Evolutionary conservation across 1,140 invertebrate species (phyloP).

Genomic region (Solen grandis): DNA sequence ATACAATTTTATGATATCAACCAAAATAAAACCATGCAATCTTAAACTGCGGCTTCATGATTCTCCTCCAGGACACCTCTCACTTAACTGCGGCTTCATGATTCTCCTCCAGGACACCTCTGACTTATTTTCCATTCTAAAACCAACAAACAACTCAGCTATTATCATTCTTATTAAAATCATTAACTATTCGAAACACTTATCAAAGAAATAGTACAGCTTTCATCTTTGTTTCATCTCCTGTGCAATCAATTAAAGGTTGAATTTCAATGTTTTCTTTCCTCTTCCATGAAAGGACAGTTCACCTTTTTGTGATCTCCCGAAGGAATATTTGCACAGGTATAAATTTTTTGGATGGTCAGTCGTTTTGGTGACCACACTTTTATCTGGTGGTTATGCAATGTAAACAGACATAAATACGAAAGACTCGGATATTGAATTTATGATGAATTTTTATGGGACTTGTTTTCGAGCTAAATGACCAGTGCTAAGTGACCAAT

Average conservation of each 20-base stretch:
- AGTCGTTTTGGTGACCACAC: conserved; percentile 24
- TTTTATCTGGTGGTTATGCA: conserved; percentile 40
- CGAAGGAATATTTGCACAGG: not conserved
- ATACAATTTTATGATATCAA: too few species aligned
- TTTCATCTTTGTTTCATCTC: not conserved
- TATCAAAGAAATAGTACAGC: not conserved
- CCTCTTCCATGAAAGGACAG: not conserved
- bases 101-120: too few species aligned
- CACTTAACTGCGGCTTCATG: too few species aligned
- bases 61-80: too few species aligned
- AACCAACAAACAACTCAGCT: too few species aligned
- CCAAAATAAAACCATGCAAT: too few species aligned
- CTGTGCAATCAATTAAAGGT: not conserved
- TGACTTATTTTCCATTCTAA: too few species aligned
- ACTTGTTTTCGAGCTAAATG: conserved; percentile 29
- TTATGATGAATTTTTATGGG: conserved; percentile 47
- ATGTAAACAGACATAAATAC: conserved; percentile 44
- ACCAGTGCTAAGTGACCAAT: too few species aligned
- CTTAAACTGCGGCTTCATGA: too few species aligned
- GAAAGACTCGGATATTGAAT: conserved; percentile 19
- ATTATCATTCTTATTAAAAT: too few species aligned
- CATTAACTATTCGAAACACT: too few species aligned
- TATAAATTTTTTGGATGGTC: conserved; percentile 29
- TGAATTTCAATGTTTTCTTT: not conserved
- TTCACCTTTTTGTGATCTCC: conserved; percentile 20